Base-by-base conservation (phyloP, 2,888 invertebrate genomes). In the Nephrotoma guestfalica region DNA sequence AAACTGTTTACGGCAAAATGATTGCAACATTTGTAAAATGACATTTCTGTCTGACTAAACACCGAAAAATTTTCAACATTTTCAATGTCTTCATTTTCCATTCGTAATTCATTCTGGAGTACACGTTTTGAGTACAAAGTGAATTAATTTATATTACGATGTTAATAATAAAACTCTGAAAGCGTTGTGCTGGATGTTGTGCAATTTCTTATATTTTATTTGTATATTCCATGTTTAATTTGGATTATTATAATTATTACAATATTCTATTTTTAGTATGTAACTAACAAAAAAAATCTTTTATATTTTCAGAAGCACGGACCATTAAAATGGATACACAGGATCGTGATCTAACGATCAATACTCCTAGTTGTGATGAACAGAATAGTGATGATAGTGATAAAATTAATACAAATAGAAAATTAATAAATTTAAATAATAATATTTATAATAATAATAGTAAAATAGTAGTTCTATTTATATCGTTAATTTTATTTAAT, bases 401-500 rank as follows among this genome's bases (percentile, higher is more conserved):
- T 71, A 71, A 71, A 71, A 30, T 15, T 57, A 57, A 57, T 57
- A 57, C 30, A 71, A 30, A 71, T 71, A 71, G 30, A 71, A 71
- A 71, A 71, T 30, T 71, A 30, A 71, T 30, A 9, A 71, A 71
- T 30, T 71, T 71, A 30, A 71, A 71, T 71, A 6, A 71, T 71
- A 71, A 71, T 71, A 30, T 71, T 71, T 71, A 71, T 71, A 71
- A 71, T 71, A 71, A 71, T 71, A 71, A 71, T 71, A 71, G 71
- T 71, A 71, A 71, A 71, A 30, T 9, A 30, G 71, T 71, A 71
- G 71, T 84, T 83, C 13, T 87, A 45, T 83, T 87, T 83, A 41
- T 88, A 88, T 87, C 87, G 11, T 85, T 88, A 87, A 86, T 88
- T 86, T 87, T 88, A 85, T 87, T 89, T 83, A 88, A 88, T 88